Percentiles rank a stretch among this genome's conserved stretches.
Conservation (phyloP, 2,113 vertebrate species). For the Phalacrocorax aristotelis region DNA sequence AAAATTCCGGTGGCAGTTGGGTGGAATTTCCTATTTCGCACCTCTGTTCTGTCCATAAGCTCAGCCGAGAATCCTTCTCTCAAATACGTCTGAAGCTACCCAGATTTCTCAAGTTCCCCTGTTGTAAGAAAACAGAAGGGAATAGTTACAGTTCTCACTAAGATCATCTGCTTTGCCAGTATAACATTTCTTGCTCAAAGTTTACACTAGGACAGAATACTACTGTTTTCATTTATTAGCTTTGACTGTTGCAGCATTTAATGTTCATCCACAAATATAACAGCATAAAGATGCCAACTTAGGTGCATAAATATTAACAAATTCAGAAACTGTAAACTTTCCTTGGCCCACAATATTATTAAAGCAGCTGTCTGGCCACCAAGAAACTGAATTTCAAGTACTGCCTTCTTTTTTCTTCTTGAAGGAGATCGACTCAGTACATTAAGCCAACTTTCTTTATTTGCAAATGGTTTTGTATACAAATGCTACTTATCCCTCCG, state of each 20-base stretch:
- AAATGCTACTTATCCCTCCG: background rate
- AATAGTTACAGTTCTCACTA: background rate
- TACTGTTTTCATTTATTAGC: background rate
- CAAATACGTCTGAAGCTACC: background rate
- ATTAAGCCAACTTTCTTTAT: background rate
- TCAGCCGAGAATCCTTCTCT: background rate
- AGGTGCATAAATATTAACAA: background rate
- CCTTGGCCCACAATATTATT: background rate
- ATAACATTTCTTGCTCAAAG: background rate
- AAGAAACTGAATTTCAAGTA: background rate
- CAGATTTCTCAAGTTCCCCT: background rate
- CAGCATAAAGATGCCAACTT: background rate
- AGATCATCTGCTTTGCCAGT: background rate
- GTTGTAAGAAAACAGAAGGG: background rate
- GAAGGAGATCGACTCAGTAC: background rate
- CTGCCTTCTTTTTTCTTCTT: background rate
- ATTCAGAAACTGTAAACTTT: background rate
- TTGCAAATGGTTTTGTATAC: background rate
- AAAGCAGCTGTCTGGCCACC: background rate
- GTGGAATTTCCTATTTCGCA: too few species aligned
- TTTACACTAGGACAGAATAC: background rate
- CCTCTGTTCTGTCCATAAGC: fast-evolving
- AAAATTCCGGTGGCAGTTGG: background rate
- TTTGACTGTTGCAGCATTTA: background rate
- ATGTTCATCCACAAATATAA: background rate